Evolutionary conservation across 2,797 vertebrate genomes (phyloP).

Genomic region (Chelon auratus): DNA sequence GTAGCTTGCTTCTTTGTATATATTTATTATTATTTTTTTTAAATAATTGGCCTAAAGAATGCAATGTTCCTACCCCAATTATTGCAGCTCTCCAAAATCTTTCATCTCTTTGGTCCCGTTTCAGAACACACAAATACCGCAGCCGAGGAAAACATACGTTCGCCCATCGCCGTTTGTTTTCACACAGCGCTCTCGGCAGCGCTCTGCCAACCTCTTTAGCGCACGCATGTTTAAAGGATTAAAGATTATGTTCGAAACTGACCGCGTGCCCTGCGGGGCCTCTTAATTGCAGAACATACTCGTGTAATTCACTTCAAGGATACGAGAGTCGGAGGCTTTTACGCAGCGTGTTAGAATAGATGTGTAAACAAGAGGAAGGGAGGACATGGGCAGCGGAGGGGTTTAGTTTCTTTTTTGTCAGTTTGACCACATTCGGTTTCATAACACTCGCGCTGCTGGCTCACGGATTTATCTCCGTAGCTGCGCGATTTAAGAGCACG

Average conservation of each 20-base stretch:
- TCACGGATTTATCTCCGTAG: neutral
- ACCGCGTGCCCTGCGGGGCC: conserved; percentile 36
- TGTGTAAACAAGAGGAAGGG: conserved; percentile 34
- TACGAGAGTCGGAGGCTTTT: conserved; percentile 39
- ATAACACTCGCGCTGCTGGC: conserved; percentile 35
- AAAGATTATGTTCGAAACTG: conserved; percentile 40
- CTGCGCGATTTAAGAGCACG: conserved; percentile 20
- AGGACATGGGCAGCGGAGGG: conserved; percentile 5
- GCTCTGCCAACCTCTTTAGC: conserved; percentile 28
- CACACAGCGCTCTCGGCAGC: conserved; percentile 45
- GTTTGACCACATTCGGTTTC: conserved; percentile 45
- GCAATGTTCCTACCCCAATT: conserved; percentile 35
- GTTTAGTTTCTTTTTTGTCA: conserved; percentile 15
- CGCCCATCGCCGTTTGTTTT: conserved; percentile 57
- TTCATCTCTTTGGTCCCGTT: conserved; percentile 41
- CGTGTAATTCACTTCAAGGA: conserved; percentile 48
- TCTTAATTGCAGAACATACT: conserved; percentile 51
- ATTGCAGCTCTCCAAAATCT: conserved; percentile 15
- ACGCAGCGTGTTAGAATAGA: conserved; percentile 31
- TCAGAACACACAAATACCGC: conserved; percentile 45
- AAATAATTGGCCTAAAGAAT: conserved; percentile 43
- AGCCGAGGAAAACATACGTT: conserved; percentile 48
- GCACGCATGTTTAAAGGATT: conserved; percentile 61
- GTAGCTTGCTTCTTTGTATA: conserved; percentile 5
- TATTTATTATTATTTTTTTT: conserved; percentile 3